Evolutionary conservation across 1,140 invertebrate genomes (phyloP), one percentile per base, ranked within the genome.

Genomic region (Nixonia krombeini): DNA sequence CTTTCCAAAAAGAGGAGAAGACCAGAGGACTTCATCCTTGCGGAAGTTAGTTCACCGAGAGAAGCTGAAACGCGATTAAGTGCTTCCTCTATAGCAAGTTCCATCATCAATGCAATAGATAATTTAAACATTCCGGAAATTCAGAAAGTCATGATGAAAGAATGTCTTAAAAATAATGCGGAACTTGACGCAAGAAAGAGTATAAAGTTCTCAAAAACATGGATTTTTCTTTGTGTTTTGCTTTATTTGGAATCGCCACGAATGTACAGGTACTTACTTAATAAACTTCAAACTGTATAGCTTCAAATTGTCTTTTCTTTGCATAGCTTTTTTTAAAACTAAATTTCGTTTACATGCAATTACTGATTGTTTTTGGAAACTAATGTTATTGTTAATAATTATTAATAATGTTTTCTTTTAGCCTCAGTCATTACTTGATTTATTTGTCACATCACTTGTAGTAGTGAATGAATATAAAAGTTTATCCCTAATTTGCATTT

Each of bases 111-210:
- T 16, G 55, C 58, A 3, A 59, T 78, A 10, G 68, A 74, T 29
- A 29, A 17, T n/a, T 42, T 76, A 9, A 68, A 73, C 21, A 72
- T 79, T 53, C 75, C 77, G 28, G 66, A 79, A 62, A 73, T 79
- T 28, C 77, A 76, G 25, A 77, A 78, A 55, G 52, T 79, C n/a
- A 79, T 79, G 77, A 74, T 79, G 13, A 74, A 77, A 49, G 75
- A 79, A 26, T 77, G 74, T 38, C 46, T 79, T 2, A 74, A 70
- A 66, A 49, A 53, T 2, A 73, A 50, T 13, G 42, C 58, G 7
- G 46, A 58, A 29, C 15, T 57, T 5, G 47, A 62, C 45, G 38
- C 58, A 45, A 23, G 58, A 40, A 57, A 72, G 44, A 63, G 50
- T 45, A 57, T 65, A 1, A 66, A 76, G 56, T 74, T 73, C 55